A percentile compares a stretch with the other conserved stretches of the same genome.
Evolutionary conservation across 2,797 vertebrate genomes (phyloP).

Genomic region (Channa striata): DNA sequence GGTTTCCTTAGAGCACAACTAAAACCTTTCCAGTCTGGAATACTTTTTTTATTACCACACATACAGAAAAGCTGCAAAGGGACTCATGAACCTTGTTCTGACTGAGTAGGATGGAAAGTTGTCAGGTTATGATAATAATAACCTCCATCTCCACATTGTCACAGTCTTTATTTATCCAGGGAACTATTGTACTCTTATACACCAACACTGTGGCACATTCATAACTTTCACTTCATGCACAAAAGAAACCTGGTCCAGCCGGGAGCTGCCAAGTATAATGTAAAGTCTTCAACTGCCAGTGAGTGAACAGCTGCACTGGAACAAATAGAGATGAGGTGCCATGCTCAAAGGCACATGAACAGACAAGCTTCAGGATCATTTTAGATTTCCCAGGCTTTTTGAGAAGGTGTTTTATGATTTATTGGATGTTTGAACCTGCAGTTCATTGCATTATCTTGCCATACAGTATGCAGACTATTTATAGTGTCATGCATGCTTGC

Average conservation of each 20-base stretch:
- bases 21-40: not conserved
- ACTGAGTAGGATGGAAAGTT: not conserved
- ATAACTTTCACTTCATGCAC: constrained; percentile 45
- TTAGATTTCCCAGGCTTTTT: constrained; percentile 8
- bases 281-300: constrained; percentile 28
- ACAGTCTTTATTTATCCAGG: constrained; percentile 46
- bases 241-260: constrained; percentile 23
- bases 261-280: constrained; percentile 30
- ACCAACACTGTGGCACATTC: constrained; percentile 45
- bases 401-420: constrained; percentile 2
- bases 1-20: not conserved
- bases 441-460: constrained; percentile 8
- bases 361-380: constrained; percentile 4
- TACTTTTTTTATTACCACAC: not conserved
- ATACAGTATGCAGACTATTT: constrained; percentile 13
- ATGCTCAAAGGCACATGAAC: constrained; percentile 26
- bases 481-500: constrained; percentile 55
- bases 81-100: not conserved
- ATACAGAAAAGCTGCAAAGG: not conserved
- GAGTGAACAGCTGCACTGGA: constrained; percentile 22
- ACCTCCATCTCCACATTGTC: constrained; percentile 26
- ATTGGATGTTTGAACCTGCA: constrained; percentile 3
- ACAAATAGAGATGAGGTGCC: constrained; percentile 10
- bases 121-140: constrained; percentile 8
- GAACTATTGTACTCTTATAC: constrained; percentile 33